A percentile compares a stretch with the other conserved stretches of the same genome.
phyloP scores from a whole-genome alignment of 37 sponge, comb jelly and placozoan species.

The Chondrilla cf. caribensis region DNA sequence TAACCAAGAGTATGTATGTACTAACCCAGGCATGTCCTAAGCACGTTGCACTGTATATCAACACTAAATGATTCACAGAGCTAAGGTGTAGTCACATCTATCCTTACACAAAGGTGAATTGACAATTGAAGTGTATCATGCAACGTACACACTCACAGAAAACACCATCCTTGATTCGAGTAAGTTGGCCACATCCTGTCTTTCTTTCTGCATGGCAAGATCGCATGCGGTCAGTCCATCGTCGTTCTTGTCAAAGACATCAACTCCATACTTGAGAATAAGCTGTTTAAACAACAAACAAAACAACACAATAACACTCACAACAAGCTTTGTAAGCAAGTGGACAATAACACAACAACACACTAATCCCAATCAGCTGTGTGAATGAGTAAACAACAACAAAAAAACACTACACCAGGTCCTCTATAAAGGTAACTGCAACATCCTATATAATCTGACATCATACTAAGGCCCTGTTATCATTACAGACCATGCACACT shows the following conservation, averaged over 20 bases:
- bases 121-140: too few relatives aligned
- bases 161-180: slow-evolving; percentile 86
- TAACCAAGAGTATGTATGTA: too few relatives aligned
- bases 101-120: too few relatives aligned
- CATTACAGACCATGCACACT: too few relatives aligned
- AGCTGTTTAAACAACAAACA: background rate
- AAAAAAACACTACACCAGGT: too few relatives aligned
- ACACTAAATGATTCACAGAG: too few relatives aligned
- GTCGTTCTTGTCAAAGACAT: slow-evolving; percentile 59
- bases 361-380: background rate
- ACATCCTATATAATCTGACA: too few relatives aligned
- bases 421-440: too few relatives aligned
- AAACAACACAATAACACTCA: background rate
- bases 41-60: too few relatives aligned
- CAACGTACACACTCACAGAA: slow-evolving; percentile 61
- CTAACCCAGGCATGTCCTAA: too few relatives aligned
- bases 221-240: slow-evolving; percentile 72
- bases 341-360: background rate
- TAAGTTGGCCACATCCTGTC: slow-evolving; percentile 49
- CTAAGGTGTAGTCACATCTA: too few relatives aligned
- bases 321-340: background rate
- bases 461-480: too few relatives aligned
- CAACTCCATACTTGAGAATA: slow-evolving; percentile 46
- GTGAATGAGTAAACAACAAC: background rate
- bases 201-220: slow-evolving; percentile 34